phyloP scores from a whole-genome alignment of 2,113 vertebrate species.

The Aspiorhynchus laticeps region DNA sequence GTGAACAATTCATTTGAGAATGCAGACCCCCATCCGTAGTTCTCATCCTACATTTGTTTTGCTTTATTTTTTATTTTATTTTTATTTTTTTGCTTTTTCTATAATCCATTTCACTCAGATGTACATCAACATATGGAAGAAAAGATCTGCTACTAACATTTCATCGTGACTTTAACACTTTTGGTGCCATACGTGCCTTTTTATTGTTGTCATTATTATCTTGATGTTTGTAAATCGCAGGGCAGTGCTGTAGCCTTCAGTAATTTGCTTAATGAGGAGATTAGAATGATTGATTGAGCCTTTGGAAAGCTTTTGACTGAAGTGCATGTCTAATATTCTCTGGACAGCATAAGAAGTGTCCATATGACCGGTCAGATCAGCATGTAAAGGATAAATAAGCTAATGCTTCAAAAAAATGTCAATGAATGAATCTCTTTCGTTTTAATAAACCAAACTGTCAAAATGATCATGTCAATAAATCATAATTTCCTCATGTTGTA shows the following conservation, averaged over 20 bases:
- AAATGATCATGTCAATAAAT: background rate
- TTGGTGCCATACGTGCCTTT: background rate
- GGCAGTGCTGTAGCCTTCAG: background rate
- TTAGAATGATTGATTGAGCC: background rate
- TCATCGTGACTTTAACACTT: background rate
- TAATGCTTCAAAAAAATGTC: background rate
- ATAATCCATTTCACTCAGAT: background rate
- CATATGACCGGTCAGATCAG: background rate
- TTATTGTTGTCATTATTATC: background rate
- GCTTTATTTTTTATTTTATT: background rate
- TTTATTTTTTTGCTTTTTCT: background rate
- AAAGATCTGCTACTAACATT: background rate
- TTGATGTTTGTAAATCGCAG: background rate
- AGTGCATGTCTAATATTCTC: background rate
- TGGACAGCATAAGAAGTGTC: background rate
- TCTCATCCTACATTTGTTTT: background rate
- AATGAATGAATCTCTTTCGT: background rate
- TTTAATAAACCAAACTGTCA: constrained; percentile 19
- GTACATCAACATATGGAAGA: background rate
- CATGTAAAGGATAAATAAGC: background rate
- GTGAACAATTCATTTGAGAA: background rate
- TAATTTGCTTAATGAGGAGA: background rate
- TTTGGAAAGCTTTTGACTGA: background rate
- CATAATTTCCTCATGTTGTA: background rate
- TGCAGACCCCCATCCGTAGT: too few relatives aligned